A percentile compares a stretch with the other conserved stretches of the same genome.
Conservation (phyloP, 2,888 invertebrate genomes). For the Erannis defoliaria region DNA sequence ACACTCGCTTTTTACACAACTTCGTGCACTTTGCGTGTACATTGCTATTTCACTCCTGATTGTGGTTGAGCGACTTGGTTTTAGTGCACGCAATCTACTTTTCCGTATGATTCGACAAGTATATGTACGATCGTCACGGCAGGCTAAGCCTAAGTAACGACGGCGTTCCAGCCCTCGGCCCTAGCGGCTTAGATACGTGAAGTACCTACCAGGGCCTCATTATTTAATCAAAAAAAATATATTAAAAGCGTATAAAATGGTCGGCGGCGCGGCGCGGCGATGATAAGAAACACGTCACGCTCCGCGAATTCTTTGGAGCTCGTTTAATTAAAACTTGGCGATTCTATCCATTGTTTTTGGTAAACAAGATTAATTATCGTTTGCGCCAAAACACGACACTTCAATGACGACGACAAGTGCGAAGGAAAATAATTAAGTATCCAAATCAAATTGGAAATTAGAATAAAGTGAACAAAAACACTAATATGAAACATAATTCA, state of each 20-base stretch:
- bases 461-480: not conserved
- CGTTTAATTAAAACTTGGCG: conserved; percentile 23
- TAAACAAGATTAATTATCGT: conserved; percentile 18
- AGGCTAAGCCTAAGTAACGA: conserved; percentile 28
- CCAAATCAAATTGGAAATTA: not conserved
- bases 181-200: conserved; percentile 8
- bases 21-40: not conserved
- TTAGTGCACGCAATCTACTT: not conserved
- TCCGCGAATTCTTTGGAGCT: conserved; percentile 18
- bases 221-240: conserved; percentile 9
- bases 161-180: conserved; percentile 16
- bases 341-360: conserved; percentile 28
- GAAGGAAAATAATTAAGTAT: not conserved
- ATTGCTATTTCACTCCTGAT: not conserved
- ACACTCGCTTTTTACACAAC: not conserved
- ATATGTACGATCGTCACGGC: conserved; percentile 30
- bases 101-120: not conserved
- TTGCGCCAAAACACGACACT: not conserved
- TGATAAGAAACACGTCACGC: conserved; percentile 28
- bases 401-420: not conserved
- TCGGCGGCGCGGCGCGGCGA: too few species aligned
- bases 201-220: conserved; percentile 12
- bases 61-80: not conserved
- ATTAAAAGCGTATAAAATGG: conserved; percentile 14
- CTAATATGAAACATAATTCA: conserved; percentile 6